Conservation (phyloP, 2,888 invertebrate genomes). For the Candidula unifasciata region DNA sequence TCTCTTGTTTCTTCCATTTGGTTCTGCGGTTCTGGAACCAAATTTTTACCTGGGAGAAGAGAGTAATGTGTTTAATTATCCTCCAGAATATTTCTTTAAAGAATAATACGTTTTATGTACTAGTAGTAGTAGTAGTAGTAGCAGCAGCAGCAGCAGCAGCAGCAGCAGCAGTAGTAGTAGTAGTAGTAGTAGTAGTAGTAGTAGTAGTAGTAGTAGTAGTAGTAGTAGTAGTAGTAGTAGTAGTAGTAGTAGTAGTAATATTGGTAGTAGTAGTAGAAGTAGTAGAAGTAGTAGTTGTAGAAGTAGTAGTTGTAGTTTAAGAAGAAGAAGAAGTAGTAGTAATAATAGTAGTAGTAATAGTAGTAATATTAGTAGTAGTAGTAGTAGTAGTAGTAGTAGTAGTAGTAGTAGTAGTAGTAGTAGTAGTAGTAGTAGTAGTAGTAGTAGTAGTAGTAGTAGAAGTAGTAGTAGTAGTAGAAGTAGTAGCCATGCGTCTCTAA, state of each 20-base stretch:
- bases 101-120: too few species aligned
- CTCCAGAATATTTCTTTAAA: not conserved
- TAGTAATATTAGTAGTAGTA: not conserved
- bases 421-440: too few species aligned
- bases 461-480: conserved; percentile 26
- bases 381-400: too few species aligned
- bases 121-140: not conserved
- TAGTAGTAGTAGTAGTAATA: conserved; percentile 10
- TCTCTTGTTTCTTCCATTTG: conserved; percentile 94
- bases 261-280: conserved; percentile 23
- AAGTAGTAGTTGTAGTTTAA: conserved; percentile 14
- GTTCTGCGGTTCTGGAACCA: conserved; percentile 93
- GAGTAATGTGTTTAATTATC: conserved; percentile 50
- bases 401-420: too few species aligned
- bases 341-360: conserved; percentile 10
- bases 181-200: conserved; percentile 5
- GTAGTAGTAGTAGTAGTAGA: not conserved
- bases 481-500: too few species aligned
- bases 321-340: conserved; percentile 14
- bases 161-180: not conserved
- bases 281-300: conserved; percentile 4
- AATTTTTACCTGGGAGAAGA: conserved; percentile 87
- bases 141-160: not conserved
- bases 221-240: conserved; percentile 3
- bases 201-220: conserved; percentile 17